These are phyloP conservation scores for Syrmaticus mikado DNA, from an alignment of 2,113 vertebrate genomes.

Conservation along the genomic window DNA sequence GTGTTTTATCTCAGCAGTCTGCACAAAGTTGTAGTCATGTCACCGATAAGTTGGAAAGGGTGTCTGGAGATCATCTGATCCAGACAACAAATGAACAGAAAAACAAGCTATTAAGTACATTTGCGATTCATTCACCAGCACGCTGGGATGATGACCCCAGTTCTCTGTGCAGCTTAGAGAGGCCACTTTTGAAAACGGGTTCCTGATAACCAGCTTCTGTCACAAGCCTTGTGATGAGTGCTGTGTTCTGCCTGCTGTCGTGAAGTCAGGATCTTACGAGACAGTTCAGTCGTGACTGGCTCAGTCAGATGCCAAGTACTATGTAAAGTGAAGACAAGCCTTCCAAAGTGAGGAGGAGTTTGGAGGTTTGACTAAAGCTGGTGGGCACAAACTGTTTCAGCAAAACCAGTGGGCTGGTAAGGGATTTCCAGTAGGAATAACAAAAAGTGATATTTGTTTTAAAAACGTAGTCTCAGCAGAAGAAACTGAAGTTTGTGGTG, in stretches of 20 bases:
- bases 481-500: neutral
- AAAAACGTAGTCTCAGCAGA: neutral
- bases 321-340: fast-evolving
- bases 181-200: neutral
- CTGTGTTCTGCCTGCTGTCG: neutral
- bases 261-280: neutral
- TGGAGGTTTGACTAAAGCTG: no score
- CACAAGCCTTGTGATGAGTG: fast-evolving
- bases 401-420: neutral
- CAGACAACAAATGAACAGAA: neutral
- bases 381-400: fast-evolving
- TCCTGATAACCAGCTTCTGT: fast-evolving
- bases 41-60: neutral
- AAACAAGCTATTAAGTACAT: neutral
- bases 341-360: neutral
- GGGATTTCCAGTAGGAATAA: neutral
- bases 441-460: neutral
- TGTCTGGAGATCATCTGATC: neutral
- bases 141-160: fast-evolving
- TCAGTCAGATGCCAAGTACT: fast-evolving
- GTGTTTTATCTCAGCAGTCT: neutral
- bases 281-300: neutral
- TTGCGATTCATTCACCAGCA: neutral
- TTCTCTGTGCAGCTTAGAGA: neutral
- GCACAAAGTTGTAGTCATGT: fast-evolving